Base-by-base conservation (phyloP, 2,888 invertebrate species). In the Diabrotica balteata region DNA sequence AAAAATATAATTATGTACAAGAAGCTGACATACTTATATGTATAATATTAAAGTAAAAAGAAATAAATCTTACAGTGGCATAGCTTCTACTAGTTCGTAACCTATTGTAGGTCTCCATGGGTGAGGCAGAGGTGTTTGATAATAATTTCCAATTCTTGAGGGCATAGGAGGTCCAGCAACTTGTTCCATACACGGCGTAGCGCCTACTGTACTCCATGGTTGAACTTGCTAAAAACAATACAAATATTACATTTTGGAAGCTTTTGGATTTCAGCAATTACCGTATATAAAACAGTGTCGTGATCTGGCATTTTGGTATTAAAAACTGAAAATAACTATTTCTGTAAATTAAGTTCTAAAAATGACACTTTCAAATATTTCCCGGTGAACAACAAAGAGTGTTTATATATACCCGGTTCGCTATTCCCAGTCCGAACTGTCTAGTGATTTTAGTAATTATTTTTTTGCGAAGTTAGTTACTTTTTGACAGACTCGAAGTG, bases 61-160 rank as follows among this genome's bases (percentile, higher is more conserved):
- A 11, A n/a, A 7, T 49, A 22, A 53, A 59, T 55, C 62, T 75
- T 85, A 91, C 90, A 93, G 85, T 59, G 92, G 91, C 67, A 89
- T 90, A 17, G 91, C 89, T 85, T 93, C 91, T 66, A 93, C 87
- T 79, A 89, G 90, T 84, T 93, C 93, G 81, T 91, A 93, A 61
- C 92, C 92, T 83, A 92, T 86, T 17, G 91, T 91, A 42, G 93
- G 92, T 67, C 92, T 86, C 93, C 93, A 93, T 17, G 93, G 92
- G 82, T 93, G 92, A 66, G 90, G 90, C 72, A 89, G 88, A 0
- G 92, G 90, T 1, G 92, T 89, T 84, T 91, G 89, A 81, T 90
- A 91, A 76, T 90, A 91, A 77, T 90, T 87, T 51, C 90, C 91
- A 46, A 91, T 87, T 76, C 90, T 87, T 4, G 89, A 85, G 9